Evolutionary conservation across 2,113 vertebrate genomes (phyloP).

Genomic region (Cavia porcellus): DNA sequence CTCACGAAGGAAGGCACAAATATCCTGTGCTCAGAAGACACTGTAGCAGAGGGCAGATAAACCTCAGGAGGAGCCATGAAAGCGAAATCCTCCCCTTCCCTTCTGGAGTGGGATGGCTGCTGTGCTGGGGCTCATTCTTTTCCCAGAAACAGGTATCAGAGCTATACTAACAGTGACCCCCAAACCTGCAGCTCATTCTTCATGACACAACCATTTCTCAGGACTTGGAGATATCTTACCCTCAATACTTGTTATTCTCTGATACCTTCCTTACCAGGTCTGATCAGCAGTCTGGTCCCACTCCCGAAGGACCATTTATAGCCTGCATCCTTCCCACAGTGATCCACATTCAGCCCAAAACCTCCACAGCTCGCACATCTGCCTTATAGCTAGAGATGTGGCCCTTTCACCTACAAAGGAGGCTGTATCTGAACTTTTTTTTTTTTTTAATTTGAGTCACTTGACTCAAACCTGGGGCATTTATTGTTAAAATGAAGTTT

Average conservation of each 20-base stretch:
- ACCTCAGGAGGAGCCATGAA: neutral
- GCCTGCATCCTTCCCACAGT: constrained; percentile 67
- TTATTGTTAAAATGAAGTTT: constrained; percentile 62
- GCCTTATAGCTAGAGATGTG: neutral
- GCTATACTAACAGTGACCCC: neutral
- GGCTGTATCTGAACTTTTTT: neutral
- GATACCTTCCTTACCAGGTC: constrained; percentile 72
- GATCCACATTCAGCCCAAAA: constrained; percentile 65
- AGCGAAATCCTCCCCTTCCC: neutral
- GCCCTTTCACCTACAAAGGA: neutral
- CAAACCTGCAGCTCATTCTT: neutral
- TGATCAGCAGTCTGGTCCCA: constrained; percentile 77
- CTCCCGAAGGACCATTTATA: constrained; percentile 67
- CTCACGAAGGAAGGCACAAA: neutral
- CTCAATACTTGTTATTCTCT: neutral
- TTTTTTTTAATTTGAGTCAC: neutral
- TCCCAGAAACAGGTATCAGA: constrained; percentile 35
- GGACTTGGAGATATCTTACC: neutral
- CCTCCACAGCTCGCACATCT: neutral
- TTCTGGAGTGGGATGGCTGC: neutral
- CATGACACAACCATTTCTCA: neutral
- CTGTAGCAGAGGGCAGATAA: neutral
- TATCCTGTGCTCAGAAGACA: neutral
- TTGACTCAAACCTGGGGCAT: constrained; percentile 20
- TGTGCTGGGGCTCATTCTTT: neutral